Evolutionary conservation across 2,888 invertebrate genomes (phyloP), one percentile per base, ranked within the genome.

Genomic region (Drosophila kambysellisi): DNA sequence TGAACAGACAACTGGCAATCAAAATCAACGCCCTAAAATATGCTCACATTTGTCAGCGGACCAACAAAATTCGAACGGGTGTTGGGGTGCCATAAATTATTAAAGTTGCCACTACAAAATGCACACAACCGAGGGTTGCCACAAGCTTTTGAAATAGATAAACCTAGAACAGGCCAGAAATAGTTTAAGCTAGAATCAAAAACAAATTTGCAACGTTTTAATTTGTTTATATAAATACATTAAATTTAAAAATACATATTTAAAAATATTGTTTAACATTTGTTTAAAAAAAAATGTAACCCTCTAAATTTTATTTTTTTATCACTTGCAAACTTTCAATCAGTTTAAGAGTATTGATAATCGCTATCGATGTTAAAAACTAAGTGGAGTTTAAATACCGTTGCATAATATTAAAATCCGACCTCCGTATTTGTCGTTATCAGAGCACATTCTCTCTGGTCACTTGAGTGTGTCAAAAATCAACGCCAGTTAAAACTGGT

Each of bases 401-500:
- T 35, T 29, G 17, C 17, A 54, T n/a, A 12, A 41, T 54, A 37
- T 50, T 29, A n/a, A 20, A 48, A 61, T 17, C 75, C 75, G 17
- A 25, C 53, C 64, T 75, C 71, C 64, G 79, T 17, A 17, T 33
- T 58, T 59, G 51, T 11, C 52, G n/a, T 50, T 39, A 29, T 39
- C 51, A 50, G 57, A 35, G 20, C 17, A 29, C 46, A 60, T 39
- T 32, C 30, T 32, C 29, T n/a, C 8, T 50, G 67, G 61, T 51
- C 82, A 59, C 79, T 76, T 70, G 82, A 71, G 76, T 76, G 69
- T 71, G 79, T 74, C 69, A 81, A 70, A 83, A 82, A 82, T 82
- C 82, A 82, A 83, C 83, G 83, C 82, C 73, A 74, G 83, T 76
- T 82, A 74, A 78, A 82, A 74, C 73, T 59, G 59, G 57, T 77